Base-by-base conservation (phyloP, 2,797 vertebrate genomes). In the Eutrigla gurnardus region DNA sequence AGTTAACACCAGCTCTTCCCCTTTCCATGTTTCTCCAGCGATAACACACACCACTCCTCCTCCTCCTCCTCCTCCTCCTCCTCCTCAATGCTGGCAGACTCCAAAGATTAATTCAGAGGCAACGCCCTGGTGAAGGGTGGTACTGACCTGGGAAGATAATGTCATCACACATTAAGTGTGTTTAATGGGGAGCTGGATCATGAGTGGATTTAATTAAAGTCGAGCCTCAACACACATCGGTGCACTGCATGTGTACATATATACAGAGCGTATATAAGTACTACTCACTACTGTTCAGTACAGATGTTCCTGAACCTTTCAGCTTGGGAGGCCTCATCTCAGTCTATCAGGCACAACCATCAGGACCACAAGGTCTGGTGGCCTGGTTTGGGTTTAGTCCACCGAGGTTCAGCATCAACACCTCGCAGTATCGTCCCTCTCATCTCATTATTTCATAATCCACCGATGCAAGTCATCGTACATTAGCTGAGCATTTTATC, bases 91-190 rank as follows among this genome's bases (percentile, higher is more conserved):
- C 67, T 50, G 58, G 35, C 40, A 68, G 58, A 39, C 70, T 61
- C 50, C 46, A 32, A 65, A 77, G 77, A 86, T 85, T 80, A 49
- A 86, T 76, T 83, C 60, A 55, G 65, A 77, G 72, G 62, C 33
- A 70, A 81, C 60, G 55, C 77, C 65, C 77, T 36, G 32, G 57
- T 81, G 80, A 83, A 73, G 70, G 77, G 4, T 52, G 32, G 58
- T 79, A 83, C 81, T 78, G 87, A 88, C 83, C 83, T 66, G 58
- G 70, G 65, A 69, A 70, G 80, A 88, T 88, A 84, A 88, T 85
- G 88, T 80, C 78, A 82, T 84, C 77, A 59, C 60, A 70, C 65
- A 82, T 86, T 81, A 86, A 72, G 70, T 54, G 57, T 1, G 57
- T 75, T 85, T 75, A 50, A 69, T 73, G 74, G 60, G 25, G 65